Evolutionary conservation across 2,113 vertebrate genomes (phyloP).

Genomic region (Castor canadensis): DNA sequence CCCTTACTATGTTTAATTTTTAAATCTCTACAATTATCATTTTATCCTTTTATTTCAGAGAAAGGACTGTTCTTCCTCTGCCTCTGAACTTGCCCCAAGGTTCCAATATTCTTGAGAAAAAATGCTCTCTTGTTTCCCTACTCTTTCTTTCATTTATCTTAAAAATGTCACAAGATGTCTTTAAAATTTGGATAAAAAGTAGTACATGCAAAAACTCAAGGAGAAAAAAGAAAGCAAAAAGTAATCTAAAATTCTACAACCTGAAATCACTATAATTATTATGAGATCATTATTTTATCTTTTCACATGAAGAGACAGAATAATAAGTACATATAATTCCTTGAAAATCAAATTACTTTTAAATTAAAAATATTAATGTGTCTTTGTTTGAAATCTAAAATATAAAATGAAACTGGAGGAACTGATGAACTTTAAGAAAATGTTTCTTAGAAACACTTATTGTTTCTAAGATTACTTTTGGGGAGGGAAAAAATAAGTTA

Average conservation of each 20-base stretch:
- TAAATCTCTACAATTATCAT: constrained; percentile 25
- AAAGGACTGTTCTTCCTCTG: not conserved
- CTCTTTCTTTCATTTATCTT: constrained; percentile 11
- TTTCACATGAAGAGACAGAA: not conserved
- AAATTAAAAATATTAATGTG: not conserved
- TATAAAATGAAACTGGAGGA: constrained; percentile 3
- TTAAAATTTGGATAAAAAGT: constrained; percentile 1
- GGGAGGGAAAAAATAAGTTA: not conserved
- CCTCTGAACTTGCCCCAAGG: not conserved
- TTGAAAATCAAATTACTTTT: constrained; percentile 18
- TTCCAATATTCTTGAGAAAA: constrained; percentile 41
- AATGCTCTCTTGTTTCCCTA: not conserved
- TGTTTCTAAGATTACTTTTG: not conserved
- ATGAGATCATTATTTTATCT: not conserved
- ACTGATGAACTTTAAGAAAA: not conserved
- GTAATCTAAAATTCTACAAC: not conserved
- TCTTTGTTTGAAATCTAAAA: constrained; percentile 24
- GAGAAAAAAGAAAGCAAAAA: not conserved
- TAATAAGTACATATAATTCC: not conserved
- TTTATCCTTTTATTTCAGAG: constrained; percentile 53
- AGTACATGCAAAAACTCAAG: not conserved
- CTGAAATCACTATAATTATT: not conserved
- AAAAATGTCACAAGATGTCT: not conserved
- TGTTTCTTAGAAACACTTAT: not conserved
- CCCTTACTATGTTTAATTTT: constrained; percentile 3